Evolutionary conservation across 1,140 invertebrate genomes (phyloP).

Genomic region (Drosophila persimilis): DNA sequence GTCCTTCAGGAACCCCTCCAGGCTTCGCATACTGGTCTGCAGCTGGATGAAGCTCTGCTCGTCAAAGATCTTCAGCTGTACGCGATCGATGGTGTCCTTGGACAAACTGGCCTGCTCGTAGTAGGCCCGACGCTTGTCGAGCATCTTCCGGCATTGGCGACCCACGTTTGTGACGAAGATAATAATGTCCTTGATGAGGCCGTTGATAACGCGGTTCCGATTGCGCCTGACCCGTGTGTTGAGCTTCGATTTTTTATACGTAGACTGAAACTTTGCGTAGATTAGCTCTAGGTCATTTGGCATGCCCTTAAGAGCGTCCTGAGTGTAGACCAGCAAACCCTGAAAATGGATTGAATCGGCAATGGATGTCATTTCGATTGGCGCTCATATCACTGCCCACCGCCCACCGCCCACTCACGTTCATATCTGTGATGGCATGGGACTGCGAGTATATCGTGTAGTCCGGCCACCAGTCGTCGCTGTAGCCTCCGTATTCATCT

Average conservation of each 20-base stretch:
- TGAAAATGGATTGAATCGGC: background rate
- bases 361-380: no score
- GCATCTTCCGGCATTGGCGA: conserved; percentile 12
- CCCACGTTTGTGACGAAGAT: conserved; percentile 22
- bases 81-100: no score
- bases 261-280: conserved; percentile 6
- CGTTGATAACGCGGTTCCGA: conserved; percentile 12
- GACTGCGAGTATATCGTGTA: conserved; percentile 25
- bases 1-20: conserved; percentile 19
- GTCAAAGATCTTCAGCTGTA: conserved; percentile 42
- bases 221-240: background rate
- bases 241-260: conserved; percentile 11
- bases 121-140: no score
- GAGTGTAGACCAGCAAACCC: conserved; percentile 32
- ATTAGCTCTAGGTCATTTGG: conserved; percentile 32
- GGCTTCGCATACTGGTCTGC: conserved; percentile 6
- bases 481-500: conserved; percentile 12
- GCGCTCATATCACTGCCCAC: no score
- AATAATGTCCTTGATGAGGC: conserved; percentile 38
- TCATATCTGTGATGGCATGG: conserved; percentile 49
- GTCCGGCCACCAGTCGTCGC: conserved; percentile 52
- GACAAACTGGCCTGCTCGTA: no score
- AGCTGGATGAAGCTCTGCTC: conserved; percentile 31
- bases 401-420: conserved; percentile 21
- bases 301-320: conserved; percentile 19